Evolutionary conservation across 2,797 vertebrate genomes (phyloP).

Genomic region (Cynodonichthys magdalenae): DNA sequence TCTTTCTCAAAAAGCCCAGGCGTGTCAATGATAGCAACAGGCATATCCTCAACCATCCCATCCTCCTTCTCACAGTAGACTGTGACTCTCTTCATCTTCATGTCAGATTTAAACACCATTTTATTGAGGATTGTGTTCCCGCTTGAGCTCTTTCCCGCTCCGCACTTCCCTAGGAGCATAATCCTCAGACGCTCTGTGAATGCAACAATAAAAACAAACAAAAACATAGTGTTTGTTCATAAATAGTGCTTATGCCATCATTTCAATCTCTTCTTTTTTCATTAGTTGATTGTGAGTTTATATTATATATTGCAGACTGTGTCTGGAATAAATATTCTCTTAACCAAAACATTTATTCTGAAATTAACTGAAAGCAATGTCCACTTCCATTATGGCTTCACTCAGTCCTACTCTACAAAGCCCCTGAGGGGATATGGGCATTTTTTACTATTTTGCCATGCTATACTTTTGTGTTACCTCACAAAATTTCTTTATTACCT

Average conservation of each 20-base stretch:
- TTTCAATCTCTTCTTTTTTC: neutral
- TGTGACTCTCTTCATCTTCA: conserved; percentile 62
- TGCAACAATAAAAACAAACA: neutral
- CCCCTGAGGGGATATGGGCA: too few species aligned
- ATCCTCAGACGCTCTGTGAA: conserved; percentile 57
- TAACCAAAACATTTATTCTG: too few species aligned
- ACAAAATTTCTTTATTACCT: too few species aligned
- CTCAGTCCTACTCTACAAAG: too few species aligned
- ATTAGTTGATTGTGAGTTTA: neutral
- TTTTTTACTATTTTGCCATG: neutral
- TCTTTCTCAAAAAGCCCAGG: conserved; percentile 62
- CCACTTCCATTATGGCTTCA: too few species aligned
- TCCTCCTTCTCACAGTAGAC: conserved; percentile 45
- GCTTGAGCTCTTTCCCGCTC: conserved; percentile 64
- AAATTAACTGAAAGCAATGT: too few species aligned
- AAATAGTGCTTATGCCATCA: neutral
- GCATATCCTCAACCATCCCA: conserved; percentile 13
- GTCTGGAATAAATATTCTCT: too few species aligned
- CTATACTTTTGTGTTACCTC: too few species aligned
- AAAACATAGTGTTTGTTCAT: neutral
- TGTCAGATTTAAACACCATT: conserved; percentile 52
- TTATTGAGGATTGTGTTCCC: conserved; percentile 70
- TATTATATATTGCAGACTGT: too few species aligned
- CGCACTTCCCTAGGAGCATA: conserved; percentile 70
- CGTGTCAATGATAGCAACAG: conserved; percentile 63